These are phyloP conservation scores for Sceloporus undulatus DNA, from an alignment of 2,113 vertebrate genomes.

Conservation along the genomic window DNA sequence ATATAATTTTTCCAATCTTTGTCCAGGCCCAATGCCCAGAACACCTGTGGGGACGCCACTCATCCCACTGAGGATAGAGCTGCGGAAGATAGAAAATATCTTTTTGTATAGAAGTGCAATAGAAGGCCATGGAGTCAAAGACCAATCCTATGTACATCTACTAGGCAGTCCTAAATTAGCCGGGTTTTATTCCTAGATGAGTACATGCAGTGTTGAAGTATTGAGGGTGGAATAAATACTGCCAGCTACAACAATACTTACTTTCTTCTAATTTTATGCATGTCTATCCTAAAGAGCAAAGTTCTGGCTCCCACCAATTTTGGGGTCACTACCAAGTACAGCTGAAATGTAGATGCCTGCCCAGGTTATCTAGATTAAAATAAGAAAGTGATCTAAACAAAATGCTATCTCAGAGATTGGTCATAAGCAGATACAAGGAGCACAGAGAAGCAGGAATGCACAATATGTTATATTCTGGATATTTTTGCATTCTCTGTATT, in stretches of 20 bases:
- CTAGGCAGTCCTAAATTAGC: not conserved
- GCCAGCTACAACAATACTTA: not conserved
- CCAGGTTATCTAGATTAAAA: not conserved
- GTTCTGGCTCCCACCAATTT: not conserved
- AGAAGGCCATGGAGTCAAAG: not conserved
- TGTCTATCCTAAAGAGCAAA: not conserved
- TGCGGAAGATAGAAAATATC: not conserved
- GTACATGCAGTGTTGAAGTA: not conserved
- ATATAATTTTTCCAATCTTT: not conserved
- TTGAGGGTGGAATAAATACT: not conserved
- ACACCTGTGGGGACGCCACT: not conserved
- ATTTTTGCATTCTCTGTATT: no score
- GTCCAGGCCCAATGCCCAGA: not conserved
- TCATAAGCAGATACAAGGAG: not conserved
- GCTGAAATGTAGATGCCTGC: not conserved
- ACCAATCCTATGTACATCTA: not conserved
- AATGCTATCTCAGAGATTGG: not conserved
- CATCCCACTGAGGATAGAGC: not conserved
- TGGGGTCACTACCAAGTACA: not conserved
- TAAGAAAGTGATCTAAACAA: not conserved
- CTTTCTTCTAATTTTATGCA: not conserved
- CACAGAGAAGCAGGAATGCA: not conserved
- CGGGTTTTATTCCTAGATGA: not conserved
- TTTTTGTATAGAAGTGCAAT: not conserved
- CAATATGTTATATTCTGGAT: not conserved